phyloP scores from a whole-genome alignment of 2,797 vertebrate species.

The Podarcis siculus region DNA sequence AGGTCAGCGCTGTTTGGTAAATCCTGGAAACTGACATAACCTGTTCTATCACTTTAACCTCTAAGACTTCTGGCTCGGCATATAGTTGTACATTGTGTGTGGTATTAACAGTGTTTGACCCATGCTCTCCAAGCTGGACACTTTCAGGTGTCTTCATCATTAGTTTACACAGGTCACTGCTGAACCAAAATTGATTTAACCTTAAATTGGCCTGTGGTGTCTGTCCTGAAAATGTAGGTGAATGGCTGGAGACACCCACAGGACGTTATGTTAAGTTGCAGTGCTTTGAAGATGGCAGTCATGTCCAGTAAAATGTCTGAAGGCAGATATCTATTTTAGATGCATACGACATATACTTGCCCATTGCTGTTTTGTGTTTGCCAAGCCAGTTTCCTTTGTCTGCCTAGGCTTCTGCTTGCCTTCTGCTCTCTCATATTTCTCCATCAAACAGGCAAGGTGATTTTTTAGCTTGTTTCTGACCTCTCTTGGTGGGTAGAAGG shows the following conservation, averaged over 20 bases:
- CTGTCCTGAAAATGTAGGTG: not conserved
- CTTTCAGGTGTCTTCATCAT: conserved; percentile 41
- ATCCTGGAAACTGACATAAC: conserved; percentile 44
- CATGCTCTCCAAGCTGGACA: conserved; percentile 1
- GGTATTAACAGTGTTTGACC: conserved; percentile 37
- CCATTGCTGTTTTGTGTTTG: not conserved
- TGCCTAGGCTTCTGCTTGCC: not conserved
- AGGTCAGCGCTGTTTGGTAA: conserved; percentile 59
- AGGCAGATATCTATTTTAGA: not conserved
- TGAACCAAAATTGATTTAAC: conserved; percentile 23
- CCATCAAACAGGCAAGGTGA: not conserved
- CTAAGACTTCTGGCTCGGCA: conserved; percentile 7
- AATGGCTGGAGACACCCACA: conserved; percentile 6
- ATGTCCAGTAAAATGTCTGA: not conserved
- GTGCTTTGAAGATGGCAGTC: not conserved
- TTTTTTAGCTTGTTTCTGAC: not conserved
- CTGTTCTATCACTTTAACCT: conserved; percentile 54
- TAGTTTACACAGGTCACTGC: conserved; percentile 25
- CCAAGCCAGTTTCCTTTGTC: not conserved
- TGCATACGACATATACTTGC: not conserved
- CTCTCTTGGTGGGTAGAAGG: not conserved
- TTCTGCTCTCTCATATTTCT: not conserved
- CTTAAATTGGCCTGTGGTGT: not conserved
- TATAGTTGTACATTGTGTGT: conserved; percentile 15
- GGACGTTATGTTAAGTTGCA: not conserved